These are phyloP conservation scores for Odobenus rosmarus DNA, from an alignment of 2,113 vertebrate species.

Conservation along the genomic window DNA sequence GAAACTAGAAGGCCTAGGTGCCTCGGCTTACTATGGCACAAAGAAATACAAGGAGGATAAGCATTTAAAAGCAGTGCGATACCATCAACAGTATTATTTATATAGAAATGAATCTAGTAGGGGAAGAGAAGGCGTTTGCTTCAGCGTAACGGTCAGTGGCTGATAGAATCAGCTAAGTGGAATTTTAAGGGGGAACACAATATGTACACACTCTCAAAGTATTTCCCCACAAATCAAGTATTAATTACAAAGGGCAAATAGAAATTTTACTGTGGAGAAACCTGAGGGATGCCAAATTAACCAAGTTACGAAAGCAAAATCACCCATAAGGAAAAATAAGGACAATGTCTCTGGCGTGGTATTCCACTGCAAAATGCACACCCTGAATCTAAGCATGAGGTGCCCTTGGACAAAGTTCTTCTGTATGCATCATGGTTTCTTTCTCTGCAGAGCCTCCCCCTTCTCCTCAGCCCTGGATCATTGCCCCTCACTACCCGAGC, in stretches of 20 bases:
- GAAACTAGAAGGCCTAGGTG: not conserved
- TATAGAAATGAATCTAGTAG: not conserved
- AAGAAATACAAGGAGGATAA: not conserved
- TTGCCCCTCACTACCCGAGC: not conserved
- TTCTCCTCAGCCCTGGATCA: too few species aligned
- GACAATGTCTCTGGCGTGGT: not conserved
- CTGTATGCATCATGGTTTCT: rapidly evolving
- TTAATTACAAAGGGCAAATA: not conserved
- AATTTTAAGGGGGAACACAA: not conserved
- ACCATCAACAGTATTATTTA: not conserved
- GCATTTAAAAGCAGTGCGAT: not conserved
- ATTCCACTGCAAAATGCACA: rapidly evolving
- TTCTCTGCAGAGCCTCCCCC: too few species aligned
- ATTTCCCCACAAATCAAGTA: not conserved
- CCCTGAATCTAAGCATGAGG: too few species aligned
- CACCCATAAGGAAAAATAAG: not conserved
- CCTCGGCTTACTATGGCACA: not conserved
- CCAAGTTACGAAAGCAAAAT: not conserved
- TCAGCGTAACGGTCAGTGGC: not conserved
- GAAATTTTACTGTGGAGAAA: not conserved
- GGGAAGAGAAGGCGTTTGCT: not conserved
- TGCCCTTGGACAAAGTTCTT: not conserved
- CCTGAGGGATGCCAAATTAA: too few species aligned
- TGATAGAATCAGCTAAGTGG: not conserved
- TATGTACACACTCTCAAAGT: not conserved